Conservation (phyloP, 2,113 vertebrate genomes). For the Xenopus tropicalis region DNA sequence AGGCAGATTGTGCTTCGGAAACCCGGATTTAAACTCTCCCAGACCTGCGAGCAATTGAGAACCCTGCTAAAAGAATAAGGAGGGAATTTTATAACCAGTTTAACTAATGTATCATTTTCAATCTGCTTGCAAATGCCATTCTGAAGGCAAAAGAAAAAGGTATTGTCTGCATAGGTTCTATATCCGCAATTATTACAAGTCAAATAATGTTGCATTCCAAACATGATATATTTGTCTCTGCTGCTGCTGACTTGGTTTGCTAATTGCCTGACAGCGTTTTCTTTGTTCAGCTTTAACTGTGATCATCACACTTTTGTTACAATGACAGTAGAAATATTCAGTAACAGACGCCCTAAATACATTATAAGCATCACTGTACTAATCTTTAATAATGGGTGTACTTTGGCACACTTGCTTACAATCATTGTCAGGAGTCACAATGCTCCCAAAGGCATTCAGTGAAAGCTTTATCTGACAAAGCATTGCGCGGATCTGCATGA, state of each 20-base stretch:
- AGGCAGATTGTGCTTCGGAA: slow-evolving; percentile 15
- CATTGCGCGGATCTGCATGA: slow-evolving; percentile 49
- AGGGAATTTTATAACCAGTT: slow-evolving; percentile 25
- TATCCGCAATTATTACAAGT: slow-evolving; percentile 67
- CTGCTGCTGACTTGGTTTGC: slow-evolving; percentile 84
- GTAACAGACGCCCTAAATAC: slow-evolving; percentile 63
- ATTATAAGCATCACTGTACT: slow-evolving; percentile 57
- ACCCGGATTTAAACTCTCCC: slow-evolving; percentile 9
- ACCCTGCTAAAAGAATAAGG: slow-evolving; percentile 13
- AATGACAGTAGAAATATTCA: slow-evolving; percentile 71
- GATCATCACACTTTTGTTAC: slow-evolving; percentile 80
- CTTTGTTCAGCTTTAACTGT: slow-evolving; percentile 81
- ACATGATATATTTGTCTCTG: slow-evolving; percentile 82
- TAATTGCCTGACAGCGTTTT: slow-evolving; percentile 85
- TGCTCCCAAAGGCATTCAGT: slow-evolving; percentile 50
- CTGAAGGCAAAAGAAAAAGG: slow-evolving; percentile 14
- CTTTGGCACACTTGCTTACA: slow-evolving; percentile 52
- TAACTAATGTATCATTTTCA: slow-evolving; percentile 24
- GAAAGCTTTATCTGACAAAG: slow-evolving; percentile 51
- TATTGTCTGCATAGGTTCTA: slow-evolving; percentile 43
- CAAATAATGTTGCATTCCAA: slow-evolving; percentile 74
- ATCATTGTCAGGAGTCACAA: slow-evolving; percentile 46
- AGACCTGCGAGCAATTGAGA: slow-evolving; percentile 6
- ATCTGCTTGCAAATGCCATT: slow-evolving; percentile 36
- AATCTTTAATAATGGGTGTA: slow-evolving; percentile 55